Evolutionary conservation across 2,888 invertebrate genomes (phyloP).

Genomic region (Clepsis dumicolana): DNA sequence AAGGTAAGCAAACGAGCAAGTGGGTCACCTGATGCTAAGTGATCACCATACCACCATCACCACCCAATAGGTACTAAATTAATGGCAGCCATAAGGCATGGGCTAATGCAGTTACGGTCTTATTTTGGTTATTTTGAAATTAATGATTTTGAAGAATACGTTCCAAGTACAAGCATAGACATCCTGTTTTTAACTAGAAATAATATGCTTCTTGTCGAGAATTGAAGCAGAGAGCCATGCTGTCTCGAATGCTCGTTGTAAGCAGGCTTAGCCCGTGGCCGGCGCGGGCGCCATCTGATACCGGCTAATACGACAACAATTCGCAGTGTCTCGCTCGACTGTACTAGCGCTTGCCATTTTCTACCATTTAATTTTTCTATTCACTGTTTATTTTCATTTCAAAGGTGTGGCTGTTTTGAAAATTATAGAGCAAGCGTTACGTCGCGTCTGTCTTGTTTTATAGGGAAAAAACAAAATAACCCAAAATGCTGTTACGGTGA

Average conservation of each 20-base stretch:
- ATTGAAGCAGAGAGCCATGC: constrained; percentile 13
- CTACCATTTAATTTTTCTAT: constrained; percentile 22
- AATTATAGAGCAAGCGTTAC: background rate
- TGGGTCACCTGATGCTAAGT: too few species aligned
- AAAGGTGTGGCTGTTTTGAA: constrained; percentile 6
- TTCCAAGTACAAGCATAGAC: background rate
- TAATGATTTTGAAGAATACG: background rate
- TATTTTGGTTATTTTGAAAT: too few species aligned
- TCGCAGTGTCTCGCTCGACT: constrained; percentile 57
- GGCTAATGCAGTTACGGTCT: too few species aligned
- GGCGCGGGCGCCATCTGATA: constrained; percentile 66
- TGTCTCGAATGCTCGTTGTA: constrained; percentile 31
- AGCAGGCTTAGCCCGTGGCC: constrained; percentile 55
- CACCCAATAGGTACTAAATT: too few species aligned
- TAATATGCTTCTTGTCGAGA: constrained; percentile 9
- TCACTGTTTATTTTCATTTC: constrained; percentile 14
- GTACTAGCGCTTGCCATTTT: constrained; percentile 34
- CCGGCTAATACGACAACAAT: constrained; percentile 76
- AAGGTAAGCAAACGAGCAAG: too few species aligned
- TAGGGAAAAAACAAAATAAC: background rate
- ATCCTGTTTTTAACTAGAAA: constrained; percentile 3
- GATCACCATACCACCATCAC: too few species aligned
- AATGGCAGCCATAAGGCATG: too few species aligned
- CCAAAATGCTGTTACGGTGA: background rate
- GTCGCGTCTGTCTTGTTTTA: background rate